A percentile compares a stretch with the other conserved stretches of the same genome.
phyloP scores from a whole-genome alignment of 2,797 vertebrate genomes.

The Tympanoctomys barrerae region DNA sequence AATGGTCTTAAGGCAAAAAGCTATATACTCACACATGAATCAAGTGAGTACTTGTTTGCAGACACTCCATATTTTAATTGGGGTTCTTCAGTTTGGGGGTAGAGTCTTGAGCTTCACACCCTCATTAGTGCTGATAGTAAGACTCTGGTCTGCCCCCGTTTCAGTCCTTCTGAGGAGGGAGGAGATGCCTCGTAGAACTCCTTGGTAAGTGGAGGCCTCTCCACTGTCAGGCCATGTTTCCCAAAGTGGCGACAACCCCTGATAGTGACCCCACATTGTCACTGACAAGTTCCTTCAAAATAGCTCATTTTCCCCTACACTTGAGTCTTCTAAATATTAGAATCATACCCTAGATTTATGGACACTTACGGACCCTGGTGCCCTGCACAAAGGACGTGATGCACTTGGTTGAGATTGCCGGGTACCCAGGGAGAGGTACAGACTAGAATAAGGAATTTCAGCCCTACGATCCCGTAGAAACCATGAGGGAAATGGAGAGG shows the following conservation, averaged over 20 bases:
- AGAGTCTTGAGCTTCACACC: background rate
- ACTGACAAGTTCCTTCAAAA: background rate
- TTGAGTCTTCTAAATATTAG: slow-evolving; percentile 14
- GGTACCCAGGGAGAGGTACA: background rate
- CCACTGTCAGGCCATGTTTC: background rate
- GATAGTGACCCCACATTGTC: background rate
- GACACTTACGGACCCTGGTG: background rate
- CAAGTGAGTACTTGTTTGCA: background rate
- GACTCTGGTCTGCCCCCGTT: background rate
- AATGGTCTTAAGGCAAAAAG: background rate
- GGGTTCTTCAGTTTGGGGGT: background rate
- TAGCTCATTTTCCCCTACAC: background rate
- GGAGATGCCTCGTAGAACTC: background rate
- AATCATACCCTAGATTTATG: background rate
- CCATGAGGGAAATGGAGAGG: background rate
- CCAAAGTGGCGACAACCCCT: background rate
- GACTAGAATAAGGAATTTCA: background rate
- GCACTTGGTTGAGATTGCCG: background rate
- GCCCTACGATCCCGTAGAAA: background rate
- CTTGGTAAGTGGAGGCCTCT: background rate
- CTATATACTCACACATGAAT: background rate
- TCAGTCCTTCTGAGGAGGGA: background rate
- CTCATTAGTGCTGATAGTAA: background rate
- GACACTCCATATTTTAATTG: background rate
- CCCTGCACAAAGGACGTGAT: background rate